phyloP scores from a whole-genome alignment of 1,140 invertebrate species.

The Mycetomoellerius zeteki region DNA sequence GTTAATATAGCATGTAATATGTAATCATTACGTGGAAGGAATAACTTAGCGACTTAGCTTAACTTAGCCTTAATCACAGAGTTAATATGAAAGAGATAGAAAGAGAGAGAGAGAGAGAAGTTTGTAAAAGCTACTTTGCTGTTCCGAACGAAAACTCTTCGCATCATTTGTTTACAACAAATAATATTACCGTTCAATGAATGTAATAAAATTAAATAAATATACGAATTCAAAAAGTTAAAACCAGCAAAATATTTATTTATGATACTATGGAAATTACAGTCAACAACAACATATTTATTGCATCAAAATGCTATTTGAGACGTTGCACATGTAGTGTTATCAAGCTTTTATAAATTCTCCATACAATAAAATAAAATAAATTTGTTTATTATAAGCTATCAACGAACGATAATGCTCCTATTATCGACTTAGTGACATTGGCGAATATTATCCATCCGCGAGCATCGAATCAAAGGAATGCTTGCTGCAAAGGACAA shows the following conservation, averaged over 20 bases:
- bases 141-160: background rate
- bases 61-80: background rate
- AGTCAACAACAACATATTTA: background rate
- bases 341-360: conserved; percentile 22
- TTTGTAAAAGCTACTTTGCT: background rate
- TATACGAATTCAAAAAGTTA: background rate
- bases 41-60: background rate
- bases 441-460: conserved; percentile 25
- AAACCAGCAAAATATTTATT: conserved; percentile 19
- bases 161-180: conserved; percentile 32
- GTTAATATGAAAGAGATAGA: background rate
- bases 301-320: background rate
- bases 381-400: conserved; percentile 47
- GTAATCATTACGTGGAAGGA: background rate
- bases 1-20: conserved; percentile 26
- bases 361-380: background rate
- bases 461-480: conserved; percentile 67
- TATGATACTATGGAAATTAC: background rate
- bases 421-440: conserved; percentile 30
- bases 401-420: conserved; percentile 11
- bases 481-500: conserved; percentile 59
- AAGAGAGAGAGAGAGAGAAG: background rate
- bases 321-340: background rate
- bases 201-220: conserved; percentile 34
- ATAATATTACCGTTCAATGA: background rate